Evolutionary conservation across 2,888 invertebrate genomes (phyloP).

Genomic region (Rambutsinella grinnellia): DNA sequence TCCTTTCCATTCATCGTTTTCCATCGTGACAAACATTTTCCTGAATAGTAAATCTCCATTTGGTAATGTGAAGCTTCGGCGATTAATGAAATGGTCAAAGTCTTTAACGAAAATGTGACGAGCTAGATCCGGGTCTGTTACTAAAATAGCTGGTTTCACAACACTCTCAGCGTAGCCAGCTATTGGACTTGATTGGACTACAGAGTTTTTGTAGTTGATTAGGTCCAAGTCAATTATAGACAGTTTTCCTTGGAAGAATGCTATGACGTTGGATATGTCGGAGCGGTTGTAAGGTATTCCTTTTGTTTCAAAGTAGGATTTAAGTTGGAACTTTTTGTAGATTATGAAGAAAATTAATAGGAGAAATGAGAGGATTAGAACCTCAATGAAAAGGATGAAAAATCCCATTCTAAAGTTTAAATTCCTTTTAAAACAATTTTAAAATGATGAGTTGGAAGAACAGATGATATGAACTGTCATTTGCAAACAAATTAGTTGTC

Average conservation of each 20-base stretch:
- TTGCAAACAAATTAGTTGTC: too few relatives aligned
- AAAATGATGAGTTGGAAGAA: too few relatives aligned
- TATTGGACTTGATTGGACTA: background rate
- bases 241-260: conserved; percentile 4
- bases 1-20: conserved; percentile 76
- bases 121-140: conserved; percentile 12
- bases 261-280: background rate
- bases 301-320: conserved; percentile 2
- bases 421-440: too few relatives aligned
- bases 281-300: conserved; percentile 11
- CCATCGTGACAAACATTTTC: conserved; percentile 72
- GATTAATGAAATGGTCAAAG: conserved; percentile 52
- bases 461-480: too few relatives aligned
- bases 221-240: conserved; percentile 9
- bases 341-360: too few relatives aligned
- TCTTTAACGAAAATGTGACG: conserved; percentile 36
- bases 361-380: too few relatives aligned
- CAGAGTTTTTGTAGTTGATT: conserved; percentile 6
- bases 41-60: conserved; percentile 5
- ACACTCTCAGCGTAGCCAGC: conserved; percentile 14
- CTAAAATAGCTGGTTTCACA: background rate
- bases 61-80: background rate
- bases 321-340: too few relatives aligned
- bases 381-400: too few relatives aligned
- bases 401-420: too few relatives aligned